phyloP scores from a whole-genome alignment of 2,888 invertebrate species.

The Drosophila mimetica region DNA sequence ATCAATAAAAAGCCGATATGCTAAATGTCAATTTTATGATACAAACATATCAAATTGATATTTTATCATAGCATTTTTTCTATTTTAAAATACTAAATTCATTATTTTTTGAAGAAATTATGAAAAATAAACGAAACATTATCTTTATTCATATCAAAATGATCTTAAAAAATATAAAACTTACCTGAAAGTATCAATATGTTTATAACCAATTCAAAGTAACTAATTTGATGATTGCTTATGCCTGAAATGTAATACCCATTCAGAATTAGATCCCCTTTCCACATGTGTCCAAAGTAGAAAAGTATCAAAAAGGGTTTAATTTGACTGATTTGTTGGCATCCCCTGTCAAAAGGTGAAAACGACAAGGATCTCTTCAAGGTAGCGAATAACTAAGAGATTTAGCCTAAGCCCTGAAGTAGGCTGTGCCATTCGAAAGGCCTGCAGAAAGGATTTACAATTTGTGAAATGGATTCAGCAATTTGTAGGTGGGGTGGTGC shows the following conservation, averaged over 20 bases:
- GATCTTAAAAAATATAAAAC: too few species aligned
- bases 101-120: too few species aligned
- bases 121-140: too few species aligned
- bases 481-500: conserved; percentile 19
- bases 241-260: background rate
- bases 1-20: too few species aligned
- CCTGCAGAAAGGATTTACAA: conserved; percentile 26
- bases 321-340: conserved; percentile 15
- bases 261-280: background rate
- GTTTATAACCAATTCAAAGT: too few species aligned
- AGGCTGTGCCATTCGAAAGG: conserved; percentile 28
- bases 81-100: too few species aligned
- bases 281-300: background rate
- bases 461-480: conserved; percentile 29
- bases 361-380: conserved; percentile 19
- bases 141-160: too few species aligned
- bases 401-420: conserved; percentile 22
- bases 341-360: conserved; percentile 10
- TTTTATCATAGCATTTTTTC: too few species aligned
- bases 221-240: background rate
- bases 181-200: too few species aligned
- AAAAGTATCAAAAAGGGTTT: conserved; percentile 1
- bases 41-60: too few species aligned
- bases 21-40: too few species aligned
- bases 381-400: conserved; percentile 5